A percentile compares a stretch with the other conserved stretches of the same genome.
Evolutionary conservation across 1,140 invertebrate genomes (phyloP).

Genomic region (Arion vulgaris): DNA sequence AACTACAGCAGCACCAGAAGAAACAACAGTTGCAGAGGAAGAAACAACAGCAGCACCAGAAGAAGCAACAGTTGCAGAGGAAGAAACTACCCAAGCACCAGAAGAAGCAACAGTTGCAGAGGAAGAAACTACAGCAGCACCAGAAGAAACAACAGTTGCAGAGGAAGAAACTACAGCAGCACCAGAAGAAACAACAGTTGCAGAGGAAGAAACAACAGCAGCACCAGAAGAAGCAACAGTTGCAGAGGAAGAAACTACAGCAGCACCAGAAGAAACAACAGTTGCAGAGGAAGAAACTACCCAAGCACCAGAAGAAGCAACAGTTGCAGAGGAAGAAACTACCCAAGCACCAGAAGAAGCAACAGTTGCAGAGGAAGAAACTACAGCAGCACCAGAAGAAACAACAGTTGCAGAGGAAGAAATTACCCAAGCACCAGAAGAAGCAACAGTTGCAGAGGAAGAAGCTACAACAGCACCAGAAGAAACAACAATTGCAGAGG

Average conservation of each 20-base stretch:
- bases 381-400: not conserved
- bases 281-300: conserved; percentile 71
- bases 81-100: too few species aligned
- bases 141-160: too few species aligned
- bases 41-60: too few species aligned
- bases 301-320: conserved; percentile 79
- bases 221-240: not conserved
- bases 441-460: not conserved
- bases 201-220: not conserved
- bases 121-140: too few species aligned
- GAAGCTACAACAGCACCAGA: not conserved
- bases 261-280: not conserved
- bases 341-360: conserved; percentile 84
- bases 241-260: not conserved
- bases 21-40: too few species aligned
- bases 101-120: too few species aligned
- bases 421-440: too few species aligned
- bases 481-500: too few species aligned
- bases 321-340: not conserved
- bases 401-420: not conserved
- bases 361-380: conserved; percentile 78
- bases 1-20: too few species aligned
- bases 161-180: not conserved
- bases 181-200: not conserved
- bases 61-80: too few species aligned